Evolutionary conservation across 2,113 vertebrate species (phyloP), one percentile per base, ranked within the genome.

Genomic region (Monopterus albus): DNA sequence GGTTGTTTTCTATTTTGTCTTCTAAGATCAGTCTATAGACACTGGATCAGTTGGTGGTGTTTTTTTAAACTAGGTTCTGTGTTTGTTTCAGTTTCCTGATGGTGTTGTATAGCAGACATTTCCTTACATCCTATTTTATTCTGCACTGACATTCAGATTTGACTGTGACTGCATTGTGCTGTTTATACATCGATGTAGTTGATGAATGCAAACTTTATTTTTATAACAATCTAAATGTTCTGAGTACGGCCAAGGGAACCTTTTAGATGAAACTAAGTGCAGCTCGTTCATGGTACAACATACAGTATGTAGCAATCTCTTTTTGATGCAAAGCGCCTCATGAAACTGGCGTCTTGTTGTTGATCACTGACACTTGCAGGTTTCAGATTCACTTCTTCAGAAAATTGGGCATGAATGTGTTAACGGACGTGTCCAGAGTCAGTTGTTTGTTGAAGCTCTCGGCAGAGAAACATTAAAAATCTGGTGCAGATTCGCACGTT

Each of bases 231-330:
- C 38, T 70, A 63, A 61, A 31, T 14, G 20, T 45, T 47, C 35
- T 50, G 39, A 59, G 40, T 56, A 65, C 58, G 38, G 20, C 11
- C 28, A n/a, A 4, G 13, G 28, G 0, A 61, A 31, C 11, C 25
- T 67, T 65, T 69, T 18, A 50, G 31, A 65, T 56, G 8, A 72
- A 18, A 39, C 42, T 55, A 69, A 51, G 58, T 43, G 15, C 25
- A 56, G 53, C 62, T 72, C 0, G 17, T 71, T 56, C 25, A 59
- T 50, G 72, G 36, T 69, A 38, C 65, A 45, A 38, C 52, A 56
- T 17, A 61, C 18, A 29, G 11, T 55, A 84, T 83, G 86, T 88
- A 89, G 88, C 86, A 86, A 39, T 28, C 23, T 59, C 35, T 55
- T 13, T 60, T 45, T 42, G 13, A 68, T 71, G 62, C 20, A 9